Evolutionary conservation across 2,797 vertebrate species (phyloP).

Genomic region (Chelon labrosus): DNA sequence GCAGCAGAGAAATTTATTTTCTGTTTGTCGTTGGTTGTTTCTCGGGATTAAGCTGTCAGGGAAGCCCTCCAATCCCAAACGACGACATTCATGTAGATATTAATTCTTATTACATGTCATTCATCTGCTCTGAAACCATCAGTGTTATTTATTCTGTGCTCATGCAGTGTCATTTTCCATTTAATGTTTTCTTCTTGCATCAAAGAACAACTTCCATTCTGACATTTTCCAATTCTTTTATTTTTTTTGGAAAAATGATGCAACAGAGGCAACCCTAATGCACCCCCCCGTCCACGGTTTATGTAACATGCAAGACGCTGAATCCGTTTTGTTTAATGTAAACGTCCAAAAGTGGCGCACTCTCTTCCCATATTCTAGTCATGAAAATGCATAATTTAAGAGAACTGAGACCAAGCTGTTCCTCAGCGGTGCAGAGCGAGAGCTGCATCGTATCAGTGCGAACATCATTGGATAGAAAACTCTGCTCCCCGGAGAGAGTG

Average conservation of each 20-base stretch:
- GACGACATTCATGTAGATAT: conserved; percentile 54
- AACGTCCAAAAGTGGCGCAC: conserved; percentile 56
- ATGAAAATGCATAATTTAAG: conserved; percentile 77
- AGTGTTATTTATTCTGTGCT: conserved; percentile 34
- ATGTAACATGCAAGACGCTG: conserved; percentile 29
- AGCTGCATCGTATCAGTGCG: conserved; percentile 59
- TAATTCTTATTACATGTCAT: conserved; percentile 60
- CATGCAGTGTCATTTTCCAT: conserved; percentile 27
- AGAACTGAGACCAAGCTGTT: conserved; percentile 63
- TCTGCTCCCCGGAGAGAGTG: conserved; percentile 66
- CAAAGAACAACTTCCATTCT: conserved; percentile 4
- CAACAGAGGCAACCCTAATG: not conserved
- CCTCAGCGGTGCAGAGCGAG: conserved; percentile 57
- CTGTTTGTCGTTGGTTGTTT: conserved; percentile 48
- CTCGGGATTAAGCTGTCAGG: conserved; percentile 57
- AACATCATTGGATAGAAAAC: conserved; percentile 71
- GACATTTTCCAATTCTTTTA: not conserved
- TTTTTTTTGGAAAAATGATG: conserved; percentile 1
- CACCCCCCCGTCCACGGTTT: not conserved
- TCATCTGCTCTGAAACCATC: conserved; percentile 51
- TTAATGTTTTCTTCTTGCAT: not conserved
- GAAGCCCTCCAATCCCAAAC: conserved; percentile 51
- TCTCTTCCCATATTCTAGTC: conserved; percentile 46
- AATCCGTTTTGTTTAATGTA: conserved; percentile 64
- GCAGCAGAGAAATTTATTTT: conserved; percentile 44